These are phyloP conservation scores for Schizopygopsis malacanthus DNA, from an alignment of 2,797 vertebrate genomes.

Conservation along the genomic window DNA sequence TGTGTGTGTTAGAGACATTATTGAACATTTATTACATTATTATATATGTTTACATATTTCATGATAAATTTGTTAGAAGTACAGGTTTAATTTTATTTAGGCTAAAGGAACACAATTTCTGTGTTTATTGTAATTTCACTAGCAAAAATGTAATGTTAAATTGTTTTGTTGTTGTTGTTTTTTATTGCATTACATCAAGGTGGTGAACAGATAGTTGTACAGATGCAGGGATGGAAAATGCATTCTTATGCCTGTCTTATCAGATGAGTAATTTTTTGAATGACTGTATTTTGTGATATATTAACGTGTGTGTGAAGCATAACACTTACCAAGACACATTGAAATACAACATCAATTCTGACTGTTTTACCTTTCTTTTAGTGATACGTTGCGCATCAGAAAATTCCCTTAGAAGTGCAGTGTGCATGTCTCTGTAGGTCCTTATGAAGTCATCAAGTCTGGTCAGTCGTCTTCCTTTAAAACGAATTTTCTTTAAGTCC, in stretches of 20 bases:
- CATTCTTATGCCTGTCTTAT: too few species aligned
- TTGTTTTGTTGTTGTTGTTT: background rate
- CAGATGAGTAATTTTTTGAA: background rate
- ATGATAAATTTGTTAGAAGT: too few species aligned
- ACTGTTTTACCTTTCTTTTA: background rate
- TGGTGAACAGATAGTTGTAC: background rate
- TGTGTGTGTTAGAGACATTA: background rate
- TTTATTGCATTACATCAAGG: background rate
- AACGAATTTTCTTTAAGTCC: background rate
- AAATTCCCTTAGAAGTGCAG: background rate
- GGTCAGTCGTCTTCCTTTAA: background rate
- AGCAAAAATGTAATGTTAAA: background rate
- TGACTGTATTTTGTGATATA: background rate
- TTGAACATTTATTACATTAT: too few species aligned
- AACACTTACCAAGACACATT: too few species aligned
- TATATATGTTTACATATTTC: too few species aligned
- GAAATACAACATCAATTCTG: too few species aligned
- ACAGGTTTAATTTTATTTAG: too few species aligned
- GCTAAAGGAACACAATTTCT: too few species aligned
- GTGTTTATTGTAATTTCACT: background rate
- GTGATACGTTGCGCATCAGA: background rate
- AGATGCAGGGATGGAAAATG: background rate
- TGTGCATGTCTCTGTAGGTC: background rate
- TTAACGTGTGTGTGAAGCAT: background rate
- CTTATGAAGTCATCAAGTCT: background rate